Base-by-base conservation (phyloP, 2,113 vertebrate species). In the Pseudopipra pipra region DNA sequence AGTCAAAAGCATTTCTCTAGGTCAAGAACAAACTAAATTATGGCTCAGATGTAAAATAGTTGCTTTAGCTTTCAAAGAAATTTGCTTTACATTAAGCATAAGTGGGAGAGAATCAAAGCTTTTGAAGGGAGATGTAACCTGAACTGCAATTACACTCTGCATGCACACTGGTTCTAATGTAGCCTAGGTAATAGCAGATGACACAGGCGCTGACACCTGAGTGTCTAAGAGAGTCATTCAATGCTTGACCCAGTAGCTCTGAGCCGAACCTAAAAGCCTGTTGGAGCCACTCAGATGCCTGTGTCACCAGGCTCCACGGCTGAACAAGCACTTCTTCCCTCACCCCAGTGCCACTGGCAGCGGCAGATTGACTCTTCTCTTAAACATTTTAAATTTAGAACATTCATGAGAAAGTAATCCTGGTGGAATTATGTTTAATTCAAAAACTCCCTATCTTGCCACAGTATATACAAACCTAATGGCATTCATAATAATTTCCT, bases 241-340 rank as follows among this genome's bases (percentile, higher is more conserved):
- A 12, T 2, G 1, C 15, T 14, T 43, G 31, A 61, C 52, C 18
- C 13, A 35, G 21, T 15, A 72, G 39, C 1, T 0, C 31, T 30
- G 23, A 67, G 59, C 54, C 43, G 39, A 66, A 65, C 30, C n/a
- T 24, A 47, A 47, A 77, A 78, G 72, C 22, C 56, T 41, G 37
- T 44, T 25, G n/a, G n/a, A 71, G 39, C 19, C 46, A 46, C 27
- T 41, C 22, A 2, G 9, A n/a, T 21, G 30, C 17, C 6, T 8
- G 9, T 20, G 35, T 21, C 46, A 20, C 7, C 22, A 39, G 22
- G n/a, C 37, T 66, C 44, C 27, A 25, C 0, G 1, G 52, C 41
- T 55, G 46, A 15, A 66, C 17, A 10, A 67, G 13, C 19, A 43
- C 46, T 54, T 65, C 56, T 77, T 47, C 22, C 17, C 22, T 78